Evolutionary conservation across 2,888 invertebrate species (phyloP).

Genomic region (Thyatira batis): DNA sequence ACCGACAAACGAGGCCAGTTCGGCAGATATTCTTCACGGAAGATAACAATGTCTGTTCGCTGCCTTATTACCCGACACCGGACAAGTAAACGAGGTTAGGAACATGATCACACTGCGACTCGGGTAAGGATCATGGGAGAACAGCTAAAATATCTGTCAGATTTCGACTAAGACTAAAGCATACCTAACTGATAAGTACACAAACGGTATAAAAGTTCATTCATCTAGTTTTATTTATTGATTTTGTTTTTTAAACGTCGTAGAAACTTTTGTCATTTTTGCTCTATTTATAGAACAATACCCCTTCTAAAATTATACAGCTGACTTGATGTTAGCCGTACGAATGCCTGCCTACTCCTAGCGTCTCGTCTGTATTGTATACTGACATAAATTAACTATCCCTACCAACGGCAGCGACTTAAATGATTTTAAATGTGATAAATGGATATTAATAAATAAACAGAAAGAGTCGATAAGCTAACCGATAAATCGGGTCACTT

Average conservation of each 20-base stretch:
- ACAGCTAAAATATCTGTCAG: no score
- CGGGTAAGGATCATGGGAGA: neutral
- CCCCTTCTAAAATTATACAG: no score
- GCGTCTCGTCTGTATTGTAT: no score
- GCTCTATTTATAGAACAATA: no score
- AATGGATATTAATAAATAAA: neutral
- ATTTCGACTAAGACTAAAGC: no score
- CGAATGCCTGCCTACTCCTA: no score
- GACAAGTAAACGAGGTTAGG: constrained; percentile 8
- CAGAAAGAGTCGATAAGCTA: neutral
- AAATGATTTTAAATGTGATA: neutral
- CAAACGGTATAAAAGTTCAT: no score
- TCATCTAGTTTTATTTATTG: no score
- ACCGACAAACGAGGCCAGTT: constrained; percentile 42
- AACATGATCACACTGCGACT: neutral
- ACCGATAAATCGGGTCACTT: neutral
- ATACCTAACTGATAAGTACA: no score
- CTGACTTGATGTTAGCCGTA: no score
- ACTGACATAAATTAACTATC: neutral
- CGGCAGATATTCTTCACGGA: constrained; percentile 33
- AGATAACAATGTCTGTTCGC: constrained; percentile 41
- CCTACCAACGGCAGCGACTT: neutral
- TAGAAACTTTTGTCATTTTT: no score
- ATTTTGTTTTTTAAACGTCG: no score
- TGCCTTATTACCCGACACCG: constrained; percentile 13